A percentile compares a stretch with the other conserved stretches of the same genome.
These are phyloP conservation scores for Synodontis membranacea DNA, from an alignment of 2,113 vertebrate genomes.

Conservation along the genomic window DNA sequence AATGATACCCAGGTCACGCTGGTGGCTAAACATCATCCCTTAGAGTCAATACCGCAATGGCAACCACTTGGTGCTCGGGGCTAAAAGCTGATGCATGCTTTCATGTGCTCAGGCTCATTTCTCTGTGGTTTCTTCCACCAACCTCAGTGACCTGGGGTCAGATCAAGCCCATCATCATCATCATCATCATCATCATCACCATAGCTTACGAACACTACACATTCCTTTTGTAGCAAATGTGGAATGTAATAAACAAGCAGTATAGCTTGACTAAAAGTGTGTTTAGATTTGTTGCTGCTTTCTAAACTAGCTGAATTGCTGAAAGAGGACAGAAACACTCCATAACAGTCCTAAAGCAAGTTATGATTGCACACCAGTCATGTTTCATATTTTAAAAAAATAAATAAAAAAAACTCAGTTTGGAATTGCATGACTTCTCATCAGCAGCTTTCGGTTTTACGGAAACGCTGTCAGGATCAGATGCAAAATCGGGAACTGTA, in stretches of 20 bases:
- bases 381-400: neutral
- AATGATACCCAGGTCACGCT: neutral
- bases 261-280: neutral
- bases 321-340: neutral
- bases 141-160: neutral
- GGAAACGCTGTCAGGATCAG: neutral
- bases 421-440: neutral
- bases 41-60: neutral
- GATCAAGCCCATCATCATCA: neutral
- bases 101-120: neutral
- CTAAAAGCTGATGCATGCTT: neutral
- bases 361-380: neutral
- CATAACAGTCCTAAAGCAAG: too few species aligned
- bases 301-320: neutral
- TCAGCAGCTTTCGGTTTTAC: neutral
- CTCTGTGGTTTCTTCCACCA: neutral
- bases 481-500: neutral
- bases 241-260: neutral
- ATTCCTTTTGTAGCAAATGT: neutral
- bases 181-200: conserved; percentile 6
- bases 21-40: neutral
- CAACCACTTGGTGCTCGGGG: neutral
- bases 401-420: neutral
- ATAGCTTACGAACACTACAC: neutral
- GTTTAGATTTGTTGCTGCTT: neutral